Evolutionary conservation across 2,113 vertebrate species (phyloP).

Genomic region (Pangasianodon hypophthalmus): DNA sequence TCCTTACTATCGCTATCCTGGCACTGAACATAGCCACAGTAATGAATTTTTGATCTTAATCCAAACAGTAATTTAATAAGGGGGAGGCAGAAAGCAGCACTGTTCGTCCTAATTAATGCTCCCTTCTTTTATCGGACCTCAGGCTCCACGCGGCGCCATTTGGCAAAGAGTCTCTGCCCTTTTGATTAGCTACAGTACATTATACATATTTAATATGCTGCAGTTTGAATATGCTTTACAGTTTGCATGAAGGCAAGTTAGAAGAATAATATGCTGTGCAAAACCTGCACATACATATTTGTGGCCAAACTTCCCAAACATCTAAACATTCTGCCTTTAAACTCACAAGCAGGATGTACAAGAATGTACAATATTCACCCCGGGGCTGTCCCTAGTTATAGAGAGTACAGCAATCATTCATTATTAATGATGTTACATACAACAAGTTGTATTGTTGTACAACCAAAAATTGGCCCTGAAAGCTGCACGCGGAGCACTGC

Average conservation of each 20-base stretch:
- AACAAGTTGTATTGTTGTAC: not conserved
- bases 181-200: slow-evolving; percentile 55
- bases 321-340: not conserved
- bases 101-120: slow-evolving; percentile 63
- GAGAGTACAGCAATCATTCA: not conserved
- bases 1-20: slow-evolving; percentile 52
- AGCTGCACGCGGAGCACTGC: not conserved
- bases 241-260: not conserved
- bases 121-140: slow-evolving; percentile 60
- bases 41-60: slow-evolving; percentile 72
- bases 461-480: not conserved
- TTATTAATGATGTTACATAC: not conserved
- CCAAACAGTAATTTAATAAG: slow-evolving; percentile 71
- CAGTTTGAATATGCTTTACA: slow-evolving; percentile 47
- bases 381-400: not conserved
- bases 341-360: not conserved
- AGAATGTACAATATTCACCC: not conserved
- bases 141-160: slow-evolving; percentile 42
- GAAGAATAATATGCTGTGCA: not conserved
- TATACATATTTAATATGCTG: slow-evolving; percentile 55
- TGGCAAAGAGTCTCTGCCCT: slow-evolving; percentile 56
- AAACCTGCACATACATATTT: not conserved
- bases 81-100: slow-evolving; percentile 58
- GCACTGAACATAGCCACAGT: slow-evolving; percentile 57
- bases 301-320: not conserved